Evolutionary conservation across 2,888 invertebrate genomes (phyloP).

Genomic region (Coelogynopora nodosa): DNA sequence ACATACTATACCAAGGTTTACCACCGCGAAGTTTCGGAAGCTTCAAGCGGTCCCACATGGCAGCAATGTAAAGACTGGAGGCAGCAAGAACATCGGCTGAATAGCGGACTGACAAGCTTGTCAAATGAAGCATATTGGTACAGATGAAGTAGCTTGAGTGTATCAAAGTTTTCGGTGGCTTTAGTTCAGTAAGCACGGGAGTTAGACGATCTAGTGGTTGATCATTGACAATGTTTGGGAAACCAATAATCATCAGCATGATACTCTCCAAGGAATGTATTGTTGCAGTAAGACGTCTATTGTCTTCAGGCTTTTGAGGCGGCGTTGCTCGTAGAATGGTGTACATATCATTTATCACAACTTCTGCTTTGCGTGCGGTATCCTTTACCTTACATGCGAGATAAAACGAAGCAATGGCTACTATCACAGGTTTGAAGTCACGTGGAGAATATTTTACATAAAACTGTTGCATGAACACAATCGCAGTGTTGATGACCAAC

Average conservation of each 20-base stretch:
- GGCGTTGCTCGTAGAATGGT: conserved; percentile 12
- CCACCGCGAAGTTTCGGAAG: conserved; percentile 18
- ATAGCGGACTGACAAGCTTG: conserved; percentile 28
- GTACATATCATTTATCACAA: conserved; percentile 40
- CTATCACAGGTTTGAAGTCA: conserved; percentile 38
- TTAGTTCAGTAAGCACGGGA: conserved; percentile 10
- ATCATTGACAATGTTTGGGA: not conserved
- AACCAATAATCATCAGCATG: conserved; percentile 42
- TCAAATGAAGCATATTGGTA: conserved; percentile 43
- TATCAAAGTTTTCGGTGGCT: not conserved
- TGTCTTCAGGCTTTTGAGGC: conserved; percentile 15
- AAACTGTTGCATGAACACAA: conserved; percentile 43
- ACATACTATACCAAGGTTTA: conserved; percentile 33
- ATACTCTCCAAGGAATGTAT: conserved; percentile 40
- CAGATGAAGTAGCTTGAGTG: conserved; percentile 41
- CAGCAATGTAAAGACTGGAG: conserved; percentile 39
- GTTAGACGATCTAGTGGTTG: conserved; percentile 21
- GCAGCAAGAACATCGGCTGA: conserved; percentile 36
- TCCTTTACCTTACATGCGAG: conserved; percentile 42
- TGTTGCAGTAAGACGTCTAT: conserved; percentile 14
- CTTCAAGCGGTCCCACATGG: conserved; percentile 40
- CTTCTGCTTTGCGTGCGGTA: conserved; percentile 26
- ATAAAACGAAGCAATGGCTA: conserved; percentile 41
- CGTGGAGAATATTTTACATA: conserved; percentile 40
- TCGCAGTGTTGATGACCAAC: conserved; percentile 42